Base-by-base conservation (phyloP, 2,888 invertebrate genomes). In the Anthoptus insignis region DNA sequence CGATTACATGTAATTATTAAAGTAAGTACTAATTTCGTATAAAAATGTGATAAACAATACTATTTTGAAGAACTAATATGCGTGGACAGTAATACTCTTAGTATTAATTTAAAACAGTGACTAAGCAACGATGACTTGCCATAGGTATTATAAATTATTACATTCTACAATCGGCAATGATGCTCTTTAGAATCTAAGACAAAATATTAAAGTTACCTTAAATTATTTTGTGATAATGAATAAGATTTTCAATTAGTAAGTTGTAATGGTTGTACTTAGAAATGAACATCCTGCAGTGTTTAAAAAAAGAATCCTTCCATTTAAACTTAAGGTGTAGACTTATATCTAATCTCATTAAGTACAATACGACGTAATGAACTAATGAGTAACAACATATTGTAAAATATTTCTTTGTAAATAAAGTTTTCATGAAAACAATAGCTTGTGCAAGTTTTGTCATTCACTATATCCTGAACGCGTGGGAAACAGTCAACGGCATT, bases 351-450 rank as follows among this genome's bases (percentile, higher is more conserved):
- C 57, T 64, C 50, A 64, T 57, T 57, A 57, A 64, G 63, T 64
- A 64, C 56, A 64, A 50, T 57, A 64, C 49, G 49, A 37, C 63
- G 56, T 64, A 50, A 64, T 57, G 57, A 64, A 84, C 81, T 64
- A 50, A 64, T 57, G 57, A 64, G 84, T 81, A 82, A 84, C 71
- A 75, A 81, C 85, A 88, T 84, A 84, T 82, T 91, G 89, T 92
- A 90, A 89, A 89, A 89, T 91, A 91, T 82, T 85, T 81, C 87
- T 88, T 83, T 93, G 93, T 93, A 93, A 93, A 93, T 93, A 92
- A 91, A 92, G 82, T 85, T 87, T 87, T 85, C 78, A 79, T 85
- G 57, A 78, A 85, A 86, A 87, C 82, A 86, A 64, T 64, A 39
- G 63, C 39, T 64, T 64, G 57, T 49, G 63, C 54, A 63, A 63